Evolutionary conservation across 2,113 vertebrate species (phyloP).

Genomic region (Stegostoma tigrinum): DNA sequence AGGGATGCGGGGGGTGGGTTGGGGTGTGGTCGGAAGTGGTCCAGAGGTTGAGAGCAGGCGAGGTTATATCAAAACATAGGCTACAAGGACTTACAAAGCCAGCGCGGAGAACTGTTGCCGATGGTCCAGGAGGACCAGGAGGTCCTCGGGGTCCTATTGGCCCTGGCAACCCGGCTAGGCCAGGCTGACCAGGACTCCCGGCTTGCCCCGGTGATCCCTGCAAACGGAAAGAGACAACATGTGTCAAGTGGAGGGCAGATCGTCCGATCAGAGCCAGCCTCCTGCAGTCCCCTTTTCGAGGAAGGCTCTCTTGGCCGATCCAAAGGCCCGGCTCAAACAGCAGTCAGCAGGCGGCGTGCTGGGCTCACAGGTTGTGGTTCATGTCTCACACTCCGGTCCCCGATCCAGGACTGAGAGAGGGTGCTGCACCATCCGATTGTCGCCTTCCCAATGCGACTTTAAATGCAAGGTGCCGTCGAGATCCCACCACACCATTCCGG

Average conservation of each 20-base stretch:
- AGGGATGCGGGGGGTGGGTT: too few relatives aligned
- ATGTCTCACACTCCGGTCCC: too few relatives aligned
- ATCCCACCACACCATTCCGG: not conserved
- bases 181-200: slow-evolving; percentile 62
- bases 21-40: too few relatives aligned
- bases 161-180: slow-evolving; percentile 74
- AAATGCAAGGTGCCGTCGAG: not conserved
- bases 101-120: slow-evolving; percentile 55
- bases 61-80: not conserved
- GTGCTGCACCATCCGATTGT: not conserved
- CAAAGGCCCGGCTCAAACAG: too few relatives aligned
- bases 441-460: not conserved
- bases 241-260: not conserved
- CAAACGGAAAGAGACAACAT: not conserved
- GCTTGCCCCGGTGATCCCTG: slow-evolving; percentile 66
- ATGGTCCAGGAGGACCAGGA: slow-evolving; percentile 69
- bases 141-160: slow-evolving; percentile 76
- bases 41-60: slow-evolving; percentile 36
- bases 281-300: not conserved
- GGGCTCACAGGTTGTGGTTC: too few relatives aligned
- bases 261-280: too few relatives aligned
- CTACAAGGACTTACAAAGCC: slow-evolving; percentile 78
- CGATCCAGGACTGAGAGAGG: not conserved
- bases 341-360: too few relatives aligned
- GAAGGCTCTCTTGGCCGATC: too few relatives aligned